Conservation (phyloP, 1,140 invertebrate genomes). For the Drosophila tani region DNA sequence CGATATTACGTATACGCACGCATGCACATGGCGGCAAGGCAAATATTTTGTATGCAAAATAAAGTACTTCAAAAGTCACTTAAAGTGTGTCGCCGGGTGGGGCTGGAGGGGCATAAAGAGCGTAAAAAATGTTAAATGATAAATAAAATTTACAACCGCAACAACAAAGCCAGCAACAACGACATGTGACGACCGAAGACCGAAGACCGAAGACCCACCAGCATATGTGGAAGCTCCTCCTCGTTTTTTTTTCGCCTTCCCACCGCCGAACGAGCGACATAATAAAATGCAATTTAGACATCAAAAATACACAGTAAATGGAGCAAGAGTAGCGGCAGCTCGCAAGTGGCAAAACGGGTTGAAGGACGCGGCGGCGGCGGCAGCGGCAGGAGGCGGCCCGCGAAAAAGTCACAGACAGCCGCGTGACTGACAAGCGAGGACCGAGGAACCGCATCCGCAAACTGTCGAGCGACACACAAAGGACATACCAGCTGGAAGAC, state of each 20-base stretch:
- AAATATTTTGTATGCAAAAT: slow-evolving; percentile 83
- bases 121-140: slow-evolving; percentile 84
- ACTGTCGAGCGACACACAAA: slow-evolving; percentile 29
- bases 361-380: background rate
- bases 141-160: slow-evolving; percentile 84
- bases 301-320: slow-evolving; percentile 82
- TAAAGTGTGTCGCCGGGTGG: slow-evolving; percentile 65
- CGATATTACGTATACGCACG: slow-evolving; percentile 69
- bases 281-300: slow-evolving; percentile 83
- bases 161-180: slow-evolving; percentile 65
- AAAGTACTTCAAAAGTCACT: slow-evolving; percentile 82
- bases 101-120: slow-evolving; percentile 66
- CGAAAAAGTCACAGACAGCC: slow-evolving; percentile 57
- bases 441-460: slow-evolving; percentile 56
- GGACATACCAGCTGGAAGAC: slow-evolving; percentile 4
- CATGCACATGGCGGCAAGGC: slow-evolving; percentile 54
- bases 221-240: slow-evolving; percentile 4
- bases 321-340: slow-evolving; percentile 59
- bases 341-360: slow-evolving; percentile 30
- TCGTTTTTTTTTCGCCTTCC: slow-evolving; percentile 9
- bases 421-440: slow-evolving; percentile 66
- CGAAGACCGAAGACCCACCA: slow-evolving; percentile 44
- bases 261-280: slow-evolving; percentile 65
- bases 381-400: slow-evolving; percentile 11
- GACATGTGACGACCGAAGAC: slow-evolving; percentile 15